A percentile compares a stretch with the other conserved stretches of the same genome.
Conservation (phyloP, 2,797 vertebrate genomes). For the Molossus alvarezi region DNA sequence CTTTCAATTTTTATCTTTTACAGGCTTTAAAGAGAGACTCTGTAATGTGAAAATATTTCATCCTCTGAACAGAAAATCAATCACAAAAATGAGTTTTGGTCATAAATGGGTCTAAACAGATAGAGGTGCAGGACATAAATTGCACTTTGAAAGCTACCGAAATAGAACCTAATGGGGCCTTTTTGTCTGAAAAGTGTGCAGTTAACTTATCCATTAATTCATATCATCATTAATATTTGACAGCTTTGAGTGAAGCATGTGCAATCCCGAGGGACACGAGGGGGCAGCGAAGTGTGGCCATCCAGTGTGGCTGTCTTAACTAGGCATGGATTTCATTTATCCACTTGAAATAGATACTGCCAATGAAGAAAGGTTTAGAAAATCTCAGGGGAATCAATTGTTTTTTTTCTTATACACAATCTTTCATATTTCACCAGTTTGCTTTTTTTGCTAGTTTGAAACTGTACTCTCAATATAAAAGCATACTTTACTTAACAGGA, state of each 20-base stretch:
- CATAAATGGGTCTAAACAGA: constrained; percentile 63
- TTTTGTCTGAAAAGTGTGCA: neutral
- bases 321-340: neutral
- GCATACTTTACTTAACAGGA: neutral
- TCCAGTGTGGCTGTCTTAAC: neutral
- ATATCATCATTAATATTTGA: neutral
- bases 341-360: neutral
- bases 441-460: neutral
- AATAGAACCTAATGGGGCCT: neutral
- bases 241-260: neutral
- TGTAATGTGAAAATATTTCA: constrained; percentile 51
- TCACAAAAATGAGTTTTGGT: constrained; percentile 63
- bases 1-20: constrained; percentile 55
- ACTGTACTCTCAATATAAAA: neutral
- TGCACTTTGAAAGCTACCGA: constrained; percentile 28
- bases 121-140: neutral
- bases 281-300: neutral
- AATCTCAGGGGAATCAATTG: neutral
- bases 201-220: neutral
- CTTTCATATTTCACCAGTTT: neutral
- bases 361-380: constrained; percentile 4
- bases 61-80: constrained; percentile 69
- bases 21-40: constrained; percentile 27
- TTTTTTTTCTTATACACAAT: neutral
- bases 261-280: neutral